Evolutionary conservation across 2,113 vertebrate genomes (phyloP).

Genomic region (Haliaeetus leucogaster): DNA sequence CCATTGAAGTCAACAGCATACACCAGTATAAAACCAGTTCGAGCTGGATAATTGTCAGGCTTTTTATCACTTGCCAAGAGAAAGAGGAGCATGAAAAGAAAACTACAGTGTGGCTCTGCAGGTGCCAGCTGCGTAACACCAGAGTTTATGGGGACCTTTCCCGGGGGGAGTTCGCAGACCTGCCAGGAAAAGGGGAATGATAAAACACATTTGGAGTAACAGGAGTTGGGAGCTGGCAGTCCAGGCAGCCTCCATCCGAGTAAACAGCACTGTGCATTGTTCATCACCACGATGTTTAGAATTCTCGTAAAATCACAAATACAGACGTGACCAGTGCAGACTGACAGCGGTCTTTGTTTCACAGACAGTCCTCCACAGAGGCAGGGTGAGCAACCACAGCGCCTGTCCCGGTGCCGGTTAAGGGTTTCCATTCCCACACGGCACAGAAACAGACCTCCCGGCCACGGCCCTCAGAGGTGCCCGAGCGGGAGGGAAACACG

Average conservation of each 20-base stretch:
- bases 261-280: fast-evolving
- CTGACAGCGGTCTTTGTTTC: background rate
- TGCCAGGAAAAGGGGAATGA: background rate
- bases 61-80: background rate
- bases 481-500: background rate
- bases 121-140: background rate
- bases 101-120: background rate
- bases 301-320: background rate
- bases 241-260: fast-evolving
- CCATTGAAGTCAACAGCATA: fast-evolving
- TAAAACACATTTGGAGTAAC: background rate
- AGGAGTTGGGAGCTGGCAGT: background rate
- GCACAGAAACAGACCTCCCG: background rate
- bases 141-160: background rate
- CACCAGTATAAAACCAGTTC: background rate
- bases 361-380: background rate
- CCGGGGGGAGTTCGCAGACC: background rate
- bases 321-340: fast-evolving
- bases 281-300: background rate
- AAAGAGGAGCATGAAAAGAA: background rate
- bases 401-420: background rate
- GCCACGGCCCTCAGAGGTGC: too few species aligned
- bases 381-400: fast-evolving
- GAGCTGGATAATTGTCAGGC: fast-evolving
- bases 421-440: background rate